Conservation (phyloP, 1,140 invertebrate species). For the Choristoneura fumiferana region DNA sequence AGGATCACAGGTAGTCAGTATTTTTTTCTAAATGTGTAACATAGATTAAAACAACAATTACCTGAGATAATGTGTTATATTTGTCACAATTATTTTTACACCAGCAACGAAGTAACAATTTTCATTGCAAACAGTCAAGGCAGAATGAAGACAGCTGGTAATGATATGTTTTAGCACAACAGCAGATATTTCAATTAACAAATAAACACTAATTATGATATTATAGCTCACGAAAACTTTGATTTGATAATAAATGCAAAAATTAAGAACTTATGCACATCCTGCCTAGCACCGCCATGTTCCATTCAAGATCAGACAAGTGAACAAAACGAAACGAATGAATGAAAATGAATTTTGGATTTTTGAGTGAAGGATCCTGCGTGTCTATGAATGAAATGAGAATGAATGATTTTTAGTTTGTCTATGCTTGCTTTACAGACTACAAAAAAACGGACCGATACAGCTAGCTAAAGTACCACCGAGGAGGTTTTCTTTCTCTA, state of each 20-base stretch:
- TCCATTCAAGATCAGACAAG: constrained; percentile 48
- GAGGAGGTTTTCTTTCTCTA: no score
- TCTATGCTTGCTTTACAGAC: background rate
- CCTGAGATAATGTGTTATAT: constrained; percentile 70
- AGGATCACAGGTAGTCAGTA: constrained; percentile 3
- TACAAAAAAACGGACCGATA: no score
- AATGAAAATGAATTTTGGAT: constrained; percentile 20
- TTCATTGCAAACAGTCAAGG: constrained; percentile 64
- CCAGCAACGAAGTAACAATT: constrained; percentile 74
- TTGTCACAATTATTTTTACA: constrained; percentile 78
- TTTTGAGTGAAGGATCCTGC: constrained; percentile 8
- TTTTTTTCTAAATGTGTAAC: constrained; percentile 23
- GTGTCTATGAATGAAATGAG: constrained; percentile 17
- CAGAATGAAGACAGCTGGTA: constrained; percentile 23
- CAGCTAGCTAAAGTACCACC: no score
- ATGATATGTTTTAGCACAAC: constrained; percentile 23
- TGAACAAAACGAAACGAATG: constrained; percentile 38
- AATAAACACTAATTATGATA: constrained; percentile 22
- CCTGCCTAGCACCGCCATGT: constrained; percentile 75
- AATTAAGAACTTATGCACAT: constrained; percentile 71
- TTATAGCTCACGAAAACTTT: constrained; percentile 30
- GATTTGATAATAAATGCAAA: constrained; percentile 57
- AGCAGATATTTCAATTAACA: constrained; percentile 25
- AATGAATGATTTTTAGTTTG: background rate
- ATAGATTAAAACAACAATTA: constrained; percentile 57